Conservation (phyloP, 1,140 invertebrate genomes). For the Heliconius hermathena region DNA sequence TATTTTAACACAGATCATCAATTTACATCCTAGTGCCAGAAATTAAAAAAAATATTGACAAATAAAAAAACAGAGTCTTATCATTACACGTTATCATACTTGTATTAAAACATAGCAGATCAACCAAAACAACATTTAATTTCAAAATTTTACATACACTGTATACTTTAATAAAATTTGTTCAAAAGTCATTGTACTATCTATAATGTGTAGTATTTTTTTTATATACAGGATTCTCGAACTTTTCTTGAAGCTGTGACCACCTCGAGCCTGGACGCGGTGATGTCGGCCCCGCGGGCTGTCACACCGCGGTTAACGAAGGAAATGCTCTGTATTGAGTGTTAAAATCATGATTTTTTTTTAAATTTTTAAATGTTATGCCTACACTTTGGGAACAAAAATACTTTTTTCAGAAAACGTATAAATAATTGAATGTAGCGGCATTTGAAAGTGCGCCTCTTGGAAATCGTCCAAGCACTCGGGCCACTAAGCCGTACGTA, state of each 20-base stretch:
- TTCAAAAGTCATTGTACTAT: not conserved
- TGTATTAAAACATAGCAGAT: not conserved
- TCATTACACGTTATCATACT: not conserved
- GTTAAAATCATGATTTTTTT: too few species aligned
- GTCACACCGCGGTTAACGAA: slow-evolving; percentile 83
- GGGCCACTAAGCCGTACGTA: too few species aligned
- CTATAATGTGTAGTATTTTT: not conserved
- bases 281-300: slow-evolving; percentile 73
- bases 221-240: slow-evolving; percentile 92
- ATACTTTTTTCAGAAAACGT: too few species aligned
- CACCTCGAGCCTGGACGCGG: slow-evolving; percentile 83
- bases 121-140: too few species aligned
- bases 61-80: not conserved
- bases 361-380: too few species aligned
- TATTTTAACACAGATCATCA: too few species aligned
- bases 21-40: too few species aligned
- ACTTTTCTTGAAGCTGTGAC: slow-evolving; percentile 89
- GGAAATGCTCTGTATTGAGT: slow-evolving; percentile 83
- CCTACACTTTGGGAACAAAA: too few species aligned
- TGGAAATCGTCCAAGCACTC: too few species aligned
- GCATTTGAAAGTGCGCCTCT: too few species aligned
- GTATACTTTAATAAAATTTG: not conserved
- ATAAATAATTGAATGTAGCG: too few species aligned
- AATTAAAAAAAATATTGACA: too few species aligned
- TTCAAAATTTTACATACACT: not conserved